Evolutionary conservation across 1,140 invertebrate species (phyloP).

Genomic region (Leptestheria dahalacensis): DNA sequence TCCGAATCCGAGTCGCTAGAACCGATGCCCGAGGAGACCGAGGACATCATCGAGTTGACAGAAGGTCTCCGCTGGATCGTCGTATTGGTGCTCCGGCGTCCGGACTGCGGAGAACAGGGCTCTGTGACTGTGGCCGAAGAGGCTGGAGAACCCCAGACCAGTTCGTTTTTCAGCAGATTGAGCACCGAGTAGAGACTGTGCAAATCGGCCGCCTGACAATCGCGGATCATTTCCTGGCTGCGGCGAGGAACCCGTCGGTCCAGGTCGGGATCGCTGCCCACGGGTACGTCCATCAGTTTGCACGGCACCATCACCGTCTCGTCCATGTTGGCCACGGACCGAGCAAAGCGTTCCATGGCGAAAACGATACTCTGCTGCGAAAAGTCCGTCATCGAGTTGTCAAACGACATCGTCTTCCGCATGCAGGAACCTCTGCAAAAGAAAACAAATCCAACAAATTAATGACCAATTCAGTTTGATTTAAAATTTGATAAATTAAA

Average conservation of each 20-base stretch:
- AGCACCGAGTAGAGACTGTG: constrained; percentile 68
- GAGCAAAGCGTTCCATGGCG: constrained; percentile 76
- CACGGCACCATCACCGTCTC: constrained; percentile 77
- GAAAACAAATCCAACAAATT: not conserved
- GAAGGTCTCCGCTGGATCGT: constrained; percentile 39
- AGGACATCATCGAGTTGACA: constrained; percentile 52
- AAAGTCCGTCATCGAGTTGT: constrained; percentile 12
- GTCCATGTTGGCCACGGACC: constrained; percentile 74
- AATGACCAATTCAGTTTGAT: not conserved
- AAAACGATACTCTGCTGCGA: constrained; percentile 72
- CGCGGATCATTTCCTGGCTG: constrained; percentile 33
- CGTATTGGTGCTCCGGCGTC: not conserved
- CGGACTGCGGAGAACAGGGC: too few species aligned
- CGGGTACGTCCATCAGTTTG: constrained; percentile 63
- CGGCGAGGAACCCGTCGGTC: constrained; percentile 27
- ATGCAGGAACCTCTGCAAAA: constrained; percentile 3
- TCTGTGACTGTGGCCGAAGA: not conserved
- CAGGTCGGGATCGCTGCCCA: constrained; percentile 29
- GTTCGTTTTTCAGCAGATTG: constrained; percentile 63
- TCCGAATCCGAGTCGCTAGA: constrained; percentile 53
- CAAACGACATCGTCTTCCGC: constrained; percentile 15
- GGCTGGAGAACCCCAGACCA: constrained; percentile 49
- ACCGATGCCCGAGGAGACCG: constrained; percentile 29
- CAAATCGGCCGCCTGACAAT: constrained; percentile 45
- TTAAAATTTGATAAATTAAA: too few species aligned